These are phyloP conservation scores for Gobius niger DNA, from an alignment of 2,113 vertebrate genomes.

Conservation along the genomic window DNA sequence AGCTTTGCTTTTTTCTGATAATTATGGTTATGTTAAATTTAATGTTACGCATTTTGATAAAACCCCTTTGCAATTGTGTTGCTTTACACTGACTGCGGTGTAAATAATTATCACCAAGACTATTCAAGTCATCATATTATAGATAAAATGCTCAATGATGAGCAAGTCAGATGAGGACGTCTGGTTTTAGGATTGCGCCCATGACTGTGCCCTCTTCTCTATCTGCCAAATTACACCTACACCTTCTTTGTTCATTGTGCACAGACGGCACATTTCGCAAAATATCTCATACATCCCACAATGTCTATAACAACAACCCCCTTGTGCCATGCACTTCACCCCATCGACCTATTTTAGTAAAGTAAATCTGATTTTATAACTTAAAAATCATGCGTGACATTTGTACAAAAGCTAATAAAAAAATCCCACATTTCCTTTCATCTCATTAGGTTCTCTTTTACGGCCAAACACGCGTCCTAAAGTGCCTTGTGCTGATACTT, in stretches of 20 bases:
- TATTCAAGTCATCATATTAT: no score
- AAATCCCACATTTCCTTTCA: no score
- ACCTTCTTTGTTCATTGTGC: conserved; percentile 23
- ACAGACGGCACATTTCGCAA: conserved; percentile 41
- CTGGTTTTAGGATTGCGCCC: no score
- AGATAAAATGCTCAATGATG: no score
- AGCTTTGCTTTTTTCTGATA: no score
- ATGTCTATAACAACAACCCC: conserved; percentile 43
- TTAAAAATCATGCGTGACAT: conserved; percentile 1
- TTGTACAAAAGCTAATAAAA: conserved; percentile 6
- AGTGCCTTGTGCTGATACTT: conserved; percentile 48
- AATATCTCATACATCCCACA: conserved; percentile 28
- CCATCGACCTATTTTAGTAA: conserved; percentile 10
- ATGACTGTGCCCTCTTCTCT: conserved; percentile 32
- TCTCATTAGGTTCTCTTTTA: conserved; percentile 31
- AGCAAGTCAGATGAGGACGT: background rate
- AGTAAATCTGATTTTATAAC: background rate
- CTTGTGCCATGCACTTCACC: conserved; percentile 43
- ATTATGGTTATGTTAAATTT: no score
- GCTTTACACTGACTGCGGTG: no score
- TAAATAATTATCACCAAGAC: no score
- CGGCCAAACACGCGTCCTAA: conserved; percentile 35
- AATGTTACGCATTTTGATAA: no score
- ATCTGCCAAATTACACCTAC: conserved; percentile 49
- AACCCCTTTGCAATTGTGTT: no score